Evolutionary conservation across 2,888 invertebrate species (phyloP).

Genomic region (Acanthosepion esculentum): DNA sequence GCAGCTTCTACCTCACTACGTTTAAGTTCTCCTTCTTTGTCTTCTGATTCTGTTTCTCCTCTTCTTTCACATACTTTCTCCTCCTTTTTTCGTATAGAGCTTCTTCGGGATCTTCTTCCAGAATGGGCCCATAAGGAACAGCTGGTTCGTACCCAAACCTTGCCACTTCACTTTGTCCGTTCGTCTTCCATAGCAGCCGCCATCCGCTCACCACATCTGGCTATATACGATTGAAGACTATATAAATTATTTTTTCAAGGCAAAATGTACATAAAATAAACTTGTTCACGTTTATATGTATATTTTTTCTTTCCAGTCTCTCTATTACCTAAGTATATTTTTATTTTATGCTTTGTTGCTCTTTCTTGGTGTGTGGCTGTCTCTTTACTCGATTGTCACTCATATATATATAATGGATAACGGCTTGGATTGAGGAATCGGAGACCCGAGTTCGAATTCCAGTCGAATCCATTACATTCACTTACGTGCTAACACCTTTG

Average conservation of each 20-base stretch:
- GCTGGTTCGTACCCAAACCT: background rate
- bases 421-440: too few species aligned
- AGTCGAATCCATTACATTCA: too few species aligned
- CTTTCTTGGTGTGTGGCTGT: background rate
- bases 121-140: background rate
- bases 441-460: too few species aligned
- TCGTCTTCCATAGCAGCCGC: background rate
- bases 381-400: background rate
- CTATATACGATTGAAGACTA: slow-evolving; percentile 5
- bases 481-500: too few species aligned
- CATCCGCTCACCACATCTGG: slow-evolving; percentile 9
- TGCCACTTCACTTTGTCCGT: background rate
- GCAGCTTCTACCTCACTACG: too few species aligned
- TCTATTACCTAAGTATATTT: slow-evolving; percentile 33
- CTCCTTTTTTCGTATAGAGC: background rate
- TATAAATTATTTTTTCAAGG: background rate
- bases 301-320: background rate
- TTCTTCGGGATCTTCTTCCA: background rate
- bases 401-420: too few species aligned
- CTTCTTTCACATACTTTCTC: background rate
- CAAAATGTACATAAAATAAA: slow-evolving; percentile 2
- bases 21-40: background rate
- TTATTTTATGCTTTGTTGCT: background rate
- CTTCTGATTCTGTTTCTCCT: background rate
- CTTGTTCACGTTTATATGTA: background rate